phyloP scores from a whole-genome alignment of 2,113 vertebrate species.

The Cottus gobio region DNA sequence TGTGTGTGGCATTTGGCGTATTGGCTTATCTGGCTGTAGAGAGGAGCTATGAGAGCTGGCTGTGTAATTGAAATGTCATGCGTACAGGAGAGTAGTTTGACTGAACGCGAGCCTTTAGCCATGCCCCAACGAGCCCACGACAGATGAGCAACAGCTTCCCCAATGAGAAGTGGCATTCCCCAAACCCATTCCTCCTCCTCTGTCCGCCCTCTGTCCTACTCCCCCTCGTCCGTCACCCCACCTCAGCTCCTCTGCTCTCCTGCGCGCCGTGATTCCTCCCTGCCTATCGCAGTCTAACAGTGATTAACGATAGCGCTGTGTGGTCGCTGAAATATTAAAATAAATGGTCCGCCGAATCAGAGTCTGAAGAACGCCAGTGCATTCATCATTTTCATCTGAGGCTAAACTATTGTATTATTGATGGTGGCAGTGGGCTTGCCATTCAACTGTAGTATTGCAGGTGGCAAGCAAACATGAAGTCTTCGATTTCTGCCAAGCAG shows the following conservation, averaged over 20 bases:
- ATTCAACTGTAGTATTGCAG: constrained; percentile 64
- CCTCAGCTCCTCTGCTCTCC: constrained; percentile 41
- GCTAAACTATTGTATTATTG: constrained; percentile 76
- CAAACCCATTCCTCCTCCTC: constrained; percentile 69
- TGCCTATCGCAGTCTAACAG: constrained; percentile 72
- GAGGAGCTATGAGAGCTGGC: constrained; percentile 74
- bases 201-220: constrained; percentile 33
- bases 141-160: constrained; percentile 80
- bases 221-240: constrained; percentile 56
- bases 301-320: constrained; percentile 77
- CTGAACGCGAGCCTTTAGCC: constrained; percentile 80
- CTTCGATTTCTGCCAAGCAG: constrained; percentile 58
- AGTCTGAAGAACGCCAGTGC: constrained; percentile 65
- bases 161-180: constrained; percentile 77
- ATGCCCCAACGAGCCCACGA: constrained; percentile 78
- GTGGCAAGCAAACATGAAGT: constrained; percentile 44
- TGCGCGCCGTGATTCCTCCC: constrained; percentile 51
- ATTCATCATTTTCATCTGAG: constrained; percentile 73
- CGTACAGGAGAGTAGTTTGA: constrained; percentile 80
- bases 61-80: constrained; percentile 86
- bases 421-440: constrained; percentile 57
- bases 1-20: constrained; percentile 65
- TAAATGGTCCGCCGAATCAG: constrained; percentile 75
- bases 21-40: constrained; percentile 75
- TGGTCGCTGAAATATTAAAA: constrained; percentile 78